Conservation (phyloP, 2,113 vertebrate species). For the Tragulus kanchil region DNA sequence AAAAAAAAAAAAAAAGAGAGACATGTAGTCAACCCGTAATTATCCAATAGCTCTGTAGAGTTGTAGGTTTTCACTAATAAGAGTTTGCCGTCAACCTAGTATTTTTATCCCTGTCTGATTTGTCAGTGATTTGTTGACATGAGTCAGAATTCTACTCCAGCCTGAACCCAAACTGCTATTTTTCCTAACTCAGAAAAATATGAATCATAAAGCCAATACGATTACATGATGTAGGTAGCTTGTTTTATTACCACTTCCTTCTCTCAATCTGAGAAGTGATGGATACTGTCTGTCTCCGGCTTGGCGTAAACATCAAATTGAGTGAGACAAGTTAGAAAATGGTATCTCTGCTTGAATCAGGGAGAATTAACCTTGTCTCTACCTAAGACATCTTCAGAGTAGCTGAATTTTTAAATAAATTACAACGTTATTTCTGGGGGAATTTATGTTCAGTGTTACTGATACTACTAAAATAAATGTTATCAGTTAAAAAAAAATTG, state of each 20-base stretch:
- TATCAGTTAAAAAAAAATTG: neutral
- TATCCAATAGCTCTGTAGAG: neutral
- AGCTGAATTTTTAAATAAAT: neutral
- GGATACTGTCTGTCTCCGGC: neutral
- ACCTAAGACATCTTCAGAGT: neutral
- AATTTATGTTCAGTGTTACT: neutral
- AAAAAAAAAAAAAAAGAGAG: neutral
- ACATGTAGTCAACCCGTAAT: neutral
- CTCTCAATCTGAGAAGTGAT: neutral
- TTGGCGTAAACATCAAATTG: neutral
- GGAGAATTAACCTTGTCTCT: neutral
- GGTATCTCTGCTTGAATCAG: neutral
- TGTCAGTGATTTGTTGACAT: conserved; percentile 58
- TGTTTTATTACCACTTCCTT: conserved; percentile 23
- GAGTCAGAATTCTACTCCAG: conserved; percentile 64
- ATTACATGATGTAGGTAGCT: neutral
- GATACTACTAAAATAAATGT: neutral
- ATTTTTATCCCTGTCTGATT: neutral
- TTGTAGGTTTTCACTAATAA: conserved; percentile 9
- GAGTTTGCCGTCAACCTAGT: neutral
- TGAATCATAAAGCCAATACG: conserved; percentile 32
- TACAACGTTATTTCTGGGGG: neutral
- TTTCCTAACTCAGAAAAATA: conserved; percentile 48
- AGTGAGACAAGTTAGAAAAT: neutral
- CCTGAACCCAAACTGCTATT: conserved; percentile 24